These are phyloP conservation scores for Pterocles gutturalis DNA, from an alignment of 2,113 vertebrate species.

Conservation along the genomic window DNA sequence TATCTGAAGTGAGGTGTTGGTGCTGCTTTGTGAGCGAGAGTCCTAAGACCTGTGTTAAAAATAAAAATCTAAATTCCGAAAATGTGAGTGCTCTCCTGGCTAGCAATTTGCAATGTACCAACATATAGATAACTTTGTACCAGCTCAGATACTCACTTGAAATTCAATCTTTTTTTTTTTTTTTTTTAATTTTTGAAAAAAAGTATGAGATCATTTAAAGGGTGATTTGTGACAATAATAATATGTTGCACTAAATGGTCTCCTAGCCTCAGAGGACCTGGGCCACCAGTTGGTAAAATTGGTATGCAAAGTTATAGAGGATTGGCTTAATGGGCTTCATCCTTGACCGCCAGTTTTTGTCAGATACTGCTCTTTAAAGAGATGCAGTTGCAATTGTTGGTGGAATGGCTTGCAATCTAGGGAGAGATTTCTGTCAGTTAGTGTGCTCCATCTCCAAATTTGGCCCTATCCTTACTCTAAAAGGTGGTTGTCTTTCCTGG, in stretches of 20 bases:
- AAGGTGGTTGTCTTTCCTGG: not conserved
- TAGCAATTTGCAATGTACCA: not conserved
- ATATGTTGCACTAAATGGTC: not conserved
- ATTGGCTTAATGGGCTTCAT: not conserved
- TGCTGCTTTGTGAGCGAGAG: not conserved
- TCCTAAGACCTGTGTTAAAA: not conserved
- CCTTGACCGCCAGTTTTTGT: not conserved
- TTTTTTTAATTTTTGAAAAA: not conserved
- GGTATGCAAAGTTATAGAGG: not conserved
- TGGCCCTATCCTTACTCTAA: not conserved
- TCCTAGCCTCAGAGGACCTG: not conserved
- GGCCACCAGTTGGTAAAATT: not conserved
- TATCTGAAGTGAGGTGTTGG: not conserved
- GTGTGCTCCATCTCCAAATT: not conserved
- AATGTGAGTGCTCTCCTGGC: not conserved
- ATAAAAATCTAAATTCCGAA: not conserved
- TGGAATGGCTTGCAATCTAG: not conserved
- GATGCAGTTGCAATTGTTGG: not conserved
- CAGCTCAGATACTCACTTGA: not conserved
- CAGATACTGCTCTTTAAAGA: not conserved
- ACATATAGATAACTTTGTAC: not conserved
- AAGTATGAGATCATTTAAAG: not conserved
- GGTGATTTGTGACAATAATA: not conserved
- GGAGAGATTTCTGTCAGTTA: not conserved
- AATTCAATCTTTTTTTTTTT: not conserved